These are phyloP conservation scores for Desoria tigrina DNA, from an alignment of 2,888 invertebrate species.

Conservation along the genomic window DNA sequence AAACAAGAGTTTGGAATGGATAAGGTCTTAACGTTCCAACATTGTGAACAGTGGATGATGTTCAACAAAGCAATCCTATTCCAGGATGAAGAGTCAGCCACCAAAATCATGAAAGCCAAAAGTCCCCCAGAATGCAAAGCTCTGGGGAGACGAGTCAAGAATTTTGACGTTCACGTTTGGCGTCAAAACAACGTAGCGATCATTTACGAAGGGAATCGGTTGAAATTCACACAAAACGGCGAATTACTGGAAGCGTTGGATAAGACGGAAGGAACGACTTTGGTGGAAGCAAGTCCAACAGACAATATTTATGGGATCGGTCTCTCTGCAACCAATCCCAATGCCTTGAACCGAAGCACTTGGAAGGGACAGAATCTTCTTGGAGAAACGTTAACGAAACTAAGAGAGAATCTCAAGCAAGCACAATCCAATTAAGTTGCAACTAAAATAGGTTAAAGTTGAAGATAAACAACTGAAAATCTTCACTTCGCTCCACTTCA, in stretches of 20 bases:
- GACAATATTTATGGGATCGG: conserved; percentile 47
- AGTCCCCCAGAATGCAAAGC: conserved; percentile 29
- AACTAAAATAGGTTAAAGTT: no score
- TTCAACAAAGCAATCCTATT: conserved; percentile 45
- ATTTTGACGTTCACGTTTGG: no score
- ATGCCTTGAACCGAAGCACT: conserved; percentile 25
- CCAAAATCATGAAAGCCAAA: conserved; percentile 18
- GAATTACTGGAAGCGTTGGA: no score
- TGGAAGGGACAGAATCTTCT: conserved; percentile 46
- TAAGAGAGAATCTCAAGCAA: conserved; percentile 36
- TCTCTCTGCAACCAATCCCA: conserved; percentile 32
- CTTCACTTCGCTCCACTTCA: no score
- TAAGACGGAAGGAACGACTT: no score
- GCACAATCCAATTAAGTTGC: no score
- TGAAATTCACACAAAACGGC: no score
- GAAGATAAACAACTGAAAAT: no score
- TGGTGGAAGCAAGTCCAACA: no score
- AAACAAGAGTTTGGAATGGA: conserved; percentile 16
- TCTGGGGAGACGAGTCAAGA: conserved; percentile 39
- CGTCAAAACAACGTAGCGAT: no score
- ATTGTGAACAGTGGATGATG: conserved; percentile 50
- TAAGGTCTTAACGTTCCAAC: conserved; percentile 25
- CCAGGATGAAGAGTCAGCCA: conserved; percentile 31
- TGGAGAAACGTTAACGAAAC: conserved; percentile 35
- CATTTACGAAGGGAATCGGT: no score